Conservation (phyloP, 2,888 invertebrate genomes). For the Tetanocera ferruginea region DNA sequence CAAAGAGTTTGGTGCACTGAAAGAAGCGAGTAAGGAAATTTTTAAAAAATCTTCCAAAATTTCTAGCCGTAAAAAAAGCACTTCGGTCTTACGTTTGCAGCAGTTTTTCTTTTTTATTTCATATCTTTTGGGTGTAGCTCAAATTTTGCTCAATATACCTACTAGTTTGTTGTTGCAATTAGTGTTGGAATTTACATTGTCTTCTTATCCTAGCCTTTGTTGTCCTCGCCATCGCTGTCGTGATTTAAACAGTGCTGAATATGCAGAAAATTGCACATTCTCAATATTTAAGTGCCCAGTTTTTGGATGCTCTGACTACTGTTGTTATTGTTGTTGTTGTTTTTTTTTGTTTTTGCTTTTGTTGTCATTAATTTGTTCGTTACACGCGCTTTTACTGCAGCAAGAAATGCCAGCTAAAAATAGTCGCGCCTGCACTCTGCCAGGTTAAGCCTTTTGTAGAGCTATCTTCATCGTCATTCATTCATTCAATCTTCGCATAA, state of each 20-base stretch:
- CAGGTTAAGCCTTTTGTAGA: background rate
- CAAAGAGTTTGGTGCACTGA: background rate
- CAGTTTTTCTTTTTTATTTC: too few species aligned
- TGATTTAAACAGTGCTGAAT: slow-evolving; percentile 33
- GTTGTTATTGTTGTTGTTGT: slow-evolving; percentile 22
- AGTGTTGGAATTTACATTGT: slow-evolving; percentile 11
- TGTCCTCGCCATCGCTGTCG: background rate
- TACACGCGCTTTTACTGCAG: slow-evolving; percentile 17
- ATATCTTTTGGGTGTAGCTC: background rate
- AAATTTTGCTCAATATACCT: background rate
- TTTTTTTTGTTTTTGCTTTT: background rate
- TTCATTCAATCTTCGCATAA: slow-evolving; percentile 2
- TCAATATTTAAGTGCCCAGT: background rate
- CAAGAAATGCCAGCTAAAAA: background rate
- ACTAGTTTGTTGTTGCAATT: slow-evolving; percentile 5
- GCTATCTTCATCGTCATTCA: background rate
- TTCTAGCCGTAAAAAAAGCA: too few species aligned
- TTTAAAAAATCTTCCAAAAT: too few species aligned
- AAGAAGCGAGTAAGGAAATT: background rate
- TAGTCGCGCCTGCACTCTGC: background rate
- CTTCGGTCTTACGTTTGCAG: too few species aligned
- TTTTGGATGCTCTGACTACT: background rate
- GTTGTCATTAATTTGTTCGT: slow-evolving; percentile 33
- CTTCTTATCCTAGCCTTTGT: background rate
- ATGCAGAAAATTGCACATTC: slow-evolving; percentile 36